phyloP scores from a whole-genome alignment of 2,797 vertebrate species.

The Sardinella longiceps region DNA sequence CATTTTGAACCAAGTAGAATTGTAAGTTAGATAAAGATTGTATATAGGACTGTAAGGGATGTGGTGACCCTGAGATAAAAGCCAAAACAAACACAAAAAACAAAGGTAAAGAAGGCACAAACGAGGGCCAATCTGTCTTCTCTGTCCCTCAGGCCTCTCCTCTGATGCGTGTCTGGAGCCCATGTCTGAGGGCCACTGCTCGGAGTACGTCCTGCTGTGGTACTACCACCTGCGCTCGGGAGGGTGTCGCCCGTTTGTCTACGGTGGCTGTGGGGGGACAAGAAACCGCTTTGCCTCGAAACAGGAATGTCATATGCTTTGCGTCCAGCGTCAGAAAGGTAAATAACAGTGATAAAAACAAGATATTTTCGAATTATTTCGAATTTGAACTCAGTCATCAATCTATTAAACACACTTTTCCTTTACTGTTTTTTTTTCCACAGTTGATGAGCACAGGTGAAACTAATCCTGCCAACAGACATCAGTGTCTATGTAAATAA shows the following conservation, averaged over 20 bases:
- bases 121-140: background rate
- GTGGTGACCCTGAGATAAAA: background rate
- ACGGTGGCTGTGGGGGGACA: constrained; percentile 85
- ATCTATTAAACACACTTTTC: background rate
- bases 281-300: constrained; percentile 78
- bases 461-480: constrained; percentile 6
- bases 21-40: background rate
- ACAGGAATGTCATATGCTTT: constrained; percentile 72
- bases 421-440: constrained; percentile 35
- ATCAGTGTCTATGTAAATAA: background rate
- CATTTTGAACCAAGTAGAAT: background rate
- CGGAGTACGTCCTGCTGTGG: constrained; percentile 80
- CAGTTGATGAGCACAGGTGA: constrained; percentile 54
- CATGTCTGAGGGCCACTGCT: constrained; percentile 84
- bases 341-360: background rate
- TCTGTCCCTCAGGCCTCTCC: constrained; percentile 38
- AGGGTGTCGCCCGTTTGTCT: constrained; percentile 84
- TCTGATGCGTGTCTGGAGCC: constrained; percentile 76
- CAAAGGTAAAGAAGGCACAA: background rate
- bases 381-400: no score
- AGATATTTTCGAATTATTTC: no score
- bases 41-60: background rate
- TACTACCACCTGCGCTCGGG: constrained; percentile 76
- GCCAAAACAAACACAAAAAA: no score
- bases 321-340: constrained; percentile 63